These are phyloP conservation scores for Hermatobates lingyangjiaoensis DNA, from an alignment of 1,140 invertebrate genomes.

Conservation along the genomic window DNA sequence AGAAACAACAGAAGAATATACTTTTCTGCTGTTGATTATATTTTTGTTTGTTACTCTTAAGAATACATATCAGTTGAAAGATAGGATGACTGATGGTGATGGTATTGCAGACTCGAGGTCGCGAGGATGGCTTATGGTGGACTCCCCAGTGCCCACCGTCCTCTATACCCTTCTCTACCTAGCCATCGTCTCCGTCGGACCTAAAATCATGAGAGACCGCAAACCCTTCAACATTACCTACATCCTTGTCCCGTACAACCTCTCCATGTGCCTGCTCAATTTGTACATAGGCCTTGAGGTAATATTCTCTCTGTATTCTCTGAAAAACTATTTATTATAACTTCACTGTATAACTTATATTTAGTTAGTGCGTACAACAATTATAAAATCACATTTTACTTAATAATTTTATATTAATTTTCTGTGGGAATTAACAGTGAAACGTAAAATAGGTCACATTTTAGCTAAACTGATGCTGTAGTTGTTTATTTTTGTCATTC, in stretches of 20 bases:
- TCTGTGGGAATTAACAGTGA: too few relatives aligned
- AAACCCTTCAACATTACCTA: slow-evolving; percentile 58
- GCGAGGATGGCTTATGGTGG: slow-evolving; percentile 69
- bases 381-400: too few relatives aligned
- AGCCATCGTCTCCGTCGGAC: slow-evolving; percentile 57
- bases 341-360: background rate
- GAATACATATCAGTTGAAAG: too few relatives aligned
- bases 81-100: too few relatives aligned
- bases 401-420: too few relatives aligned
- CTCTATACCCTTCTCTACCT: slow-evolving; percentile 57
- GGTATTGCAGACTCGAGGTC: slow-evolving; percentile 61
- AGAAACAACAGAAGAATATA: too few relatives aligned
- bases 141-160: slow-evolving; percentile 54
- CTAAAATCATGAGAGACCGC: slow-evolving; percentile 62
- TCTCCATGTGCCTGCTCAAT: slow-evolving; percentile 65
- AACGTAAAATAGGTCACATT: too few relatives aligned
- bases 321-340: background rate
- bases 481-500: too few relatives aligned
- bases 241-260: slow-evolving; percentile 68
- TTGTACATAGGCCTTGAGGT: slow-evolving; percentile 65
- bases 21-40: too few relatives aligned
- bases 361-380: background rate
- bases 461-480: too few relatives aligned
- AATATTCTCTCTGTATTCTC: slow-evolving; percentile 16
- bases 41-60: too few relatives aligned